Conservation (phyloP, 2,797 vertebrate species). For the Hirundo rustica region DNA sequence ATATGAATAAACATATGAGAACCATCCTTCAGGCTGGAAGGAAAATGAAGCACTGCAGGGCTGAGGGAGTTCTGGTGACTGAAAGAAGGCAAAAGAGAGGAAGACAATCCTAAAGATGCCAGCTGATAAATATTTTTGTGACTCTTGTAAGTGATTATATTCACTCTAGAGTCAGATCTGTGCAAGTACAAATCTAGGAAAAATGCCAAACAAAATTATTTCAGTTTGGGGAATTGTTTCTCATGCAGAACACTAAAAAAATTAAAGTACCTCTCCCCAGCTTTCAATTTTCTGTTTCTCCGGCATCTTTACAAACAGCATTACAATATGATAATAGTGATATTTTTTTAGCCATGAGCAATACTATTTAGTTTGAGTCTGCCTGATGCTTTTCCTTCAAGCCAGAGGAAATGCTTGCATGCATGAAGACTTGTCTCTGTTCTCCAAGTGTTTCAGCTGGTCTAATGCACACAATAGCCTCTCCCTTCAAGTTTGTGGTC, state of each 20-base stretch:
- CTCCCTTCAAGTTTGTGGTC: not conserved
- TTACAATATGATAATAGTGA: not conserved
- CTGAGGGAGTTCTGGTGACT: not conserved
- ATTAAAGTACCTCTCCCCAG: not conserved
- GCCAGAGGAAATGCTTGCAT: not conserved
- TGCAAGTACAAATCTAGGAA: not conserved
- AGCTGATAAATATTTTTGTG: not conserved
- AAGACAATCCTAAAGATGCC: not conserved
- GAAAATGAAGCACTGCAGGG: not conserved
- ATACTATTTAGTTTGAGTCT: not conserved
- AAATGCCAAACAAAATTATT: slow-evolving; percentile 2
- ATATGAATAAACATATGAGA: not conserved
- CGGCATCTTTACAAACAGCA: not conserved
- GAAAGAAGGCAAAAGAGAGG: not conserved
- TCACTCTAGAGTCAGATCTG: not conserved
- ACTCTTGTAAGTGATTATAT: not conserved
- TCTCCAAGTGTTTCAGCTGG: not conserved
- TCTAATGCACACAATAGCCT: not conserved
- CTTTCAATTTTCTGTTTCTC: not conserved
- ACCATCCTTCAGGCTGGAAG: not conserved
- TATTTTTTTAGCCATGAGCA: not conserved
- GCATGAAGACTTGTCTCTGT: not conserved
- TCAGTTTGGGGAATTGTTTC: not conserved
- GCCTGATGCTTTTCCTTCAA: not conserved
- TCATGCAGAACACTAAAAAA: not conserved